phyloP scores from a whole-genome alignment of 2,113 vertebrate genomes.

The Poecile atricapillus region DNA sequence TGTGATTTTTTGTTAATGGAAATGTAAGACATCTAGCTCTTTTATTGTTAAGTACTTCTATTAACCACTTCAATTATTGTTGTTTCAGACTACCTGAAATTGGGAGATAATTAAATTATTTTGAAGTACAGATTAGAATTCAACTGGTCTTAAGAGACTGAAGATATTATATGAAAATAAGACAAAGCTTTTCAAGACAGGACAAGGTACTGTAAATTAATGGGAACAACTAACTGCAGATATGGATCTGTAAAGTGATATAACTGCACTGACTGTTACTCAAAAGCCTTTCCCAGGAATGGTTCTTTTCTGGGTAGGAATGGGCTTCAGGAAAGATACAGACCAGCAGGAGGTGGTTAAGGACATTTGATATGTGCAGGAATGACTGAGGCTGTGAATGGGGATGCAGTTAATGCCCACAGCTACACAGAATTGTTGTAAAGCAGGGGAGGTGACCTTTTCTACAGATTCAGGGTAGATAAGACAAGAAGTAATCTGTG shows the following conservation, averaged over 20 bases:
- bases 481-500: background rate
- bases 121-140: background rate
- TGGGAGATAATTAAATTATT: background rate
- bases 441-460: background rate
- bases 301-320: background rate
- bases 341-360: background rate
- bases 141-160: background rate
- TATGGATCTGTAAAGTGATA: background rate
- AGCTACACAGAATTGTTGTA: background rate
- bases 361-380: background rate
- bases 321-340: background rate
- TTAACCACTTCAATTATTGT: background rate
- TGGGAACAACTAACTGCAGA: background rate
- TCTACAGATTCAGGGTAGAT: background rate
- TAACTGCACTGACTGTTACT: background rate
- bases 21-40: background rate
- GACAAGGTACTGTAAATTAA: background rate
- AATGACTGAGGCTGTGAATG: background rate
- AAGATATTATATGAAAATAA: background rate
- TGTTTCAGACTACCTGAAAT: background rate
- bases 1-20: background rate
- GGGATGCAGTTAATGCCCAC: background rate
- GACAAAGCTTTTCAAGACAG: background rate
- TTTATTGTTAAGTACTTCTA: background rate
- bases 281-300: background rate